A percentile compares a stretch with the other conserved stretches of the same genome.
Conservation (phyloP, 2,113 vertebrate species). For the Centropus unirufus region DNA sequence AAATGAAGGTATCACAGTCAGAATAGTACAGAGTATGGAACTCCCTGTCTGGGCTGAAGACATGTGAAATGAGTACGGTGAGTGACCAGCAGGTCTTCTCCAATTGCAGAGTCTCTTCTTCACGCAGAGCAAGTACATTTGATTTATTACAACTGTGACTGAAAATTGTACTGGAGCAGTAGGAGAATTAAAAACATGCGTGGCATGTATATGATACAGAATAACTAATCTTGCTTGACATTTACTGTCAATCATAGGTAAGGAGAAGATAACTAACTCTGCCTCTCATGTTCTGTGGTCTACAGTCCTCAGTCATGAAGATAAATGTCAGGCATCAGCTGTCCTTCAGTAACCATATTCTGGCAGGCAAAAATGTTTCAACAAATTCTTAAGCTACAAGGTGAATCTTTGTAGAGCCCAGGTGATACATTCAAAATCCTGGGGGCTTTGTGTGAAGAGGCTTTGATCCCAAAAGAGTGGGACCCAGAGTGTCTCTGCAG, state of each 20-base stretch:
- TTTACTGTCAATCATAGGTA: constrained; percentile 73
- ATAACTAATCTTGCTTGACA: constrained; percentile 77
- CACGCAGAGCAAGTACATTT: constrained; percentile 24
- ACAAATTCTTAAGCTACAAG: neutral
- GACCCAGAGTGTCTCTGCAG: fast-evolving
- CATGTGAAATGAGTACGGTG: neutral
- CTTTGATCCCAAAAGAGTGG: neutral
- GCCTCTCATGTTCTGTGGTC: constrained; percentile 60
- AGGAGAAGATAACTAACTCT: constrained; percentile 75
- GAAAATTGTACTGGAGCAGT: constrained; percentile 43
- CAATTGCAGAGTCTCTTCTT: constrained; percentile 26
- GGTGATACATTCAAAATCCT: neutral
- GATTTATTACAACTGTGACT: constrained; percentile 69
- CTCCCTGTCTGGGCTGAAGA: neutral
- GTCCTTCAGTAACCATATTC: constrained; percentile 7
- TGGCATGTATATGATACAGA: constrained; percentile 62
- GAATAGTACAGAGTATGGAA: neutral
- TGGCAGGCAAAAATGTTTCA: neutral
- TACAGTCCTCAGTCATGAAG: constrained; percentile 70
- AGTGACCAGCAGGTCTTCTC: neutral
- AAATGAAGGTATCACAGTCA: neutral
- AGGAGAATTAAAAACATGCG: constrained; percentile 71
- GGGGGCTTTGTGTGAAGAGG: neutral
- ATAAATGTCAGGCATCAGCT: constrained; percentile 72
- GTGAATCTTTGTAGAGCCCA: neutral